Evolutionary conservation across 2,797 vertebrate species (phyloP).

Genomic region (Thripadectes ignobilis): DNA sequence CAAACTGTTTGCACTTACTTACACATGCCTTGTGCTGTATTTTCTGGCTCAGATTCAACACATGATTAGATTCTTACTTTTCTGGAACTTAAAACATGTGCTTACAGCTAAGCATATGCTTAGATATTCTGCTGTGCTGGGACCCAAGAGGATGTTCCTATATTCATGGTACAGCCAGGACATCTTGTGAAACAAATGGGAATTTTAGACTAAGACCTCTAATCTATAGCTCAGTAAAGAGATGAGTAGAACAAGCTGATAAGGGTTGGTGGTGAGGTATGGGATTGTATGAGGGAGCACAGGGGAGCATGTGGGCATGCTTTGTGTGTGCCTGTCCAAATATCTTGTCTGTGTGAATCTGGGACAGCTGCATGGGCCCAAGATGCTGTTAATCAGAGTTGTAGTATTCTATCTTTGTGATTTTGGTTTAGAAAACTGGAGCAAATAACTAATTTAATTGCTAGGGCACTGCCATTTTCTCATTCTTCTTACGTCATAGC

Average conservation of each 20-base stretch:
- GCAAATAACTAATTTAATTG: background rate
- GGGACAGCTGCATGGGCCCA: background rate
- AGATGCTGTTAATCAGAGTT: background rate
- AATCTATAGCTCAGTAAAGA: background rate
- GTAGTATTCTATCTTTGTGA: background rate
- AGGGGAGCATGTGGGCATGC: background rate
- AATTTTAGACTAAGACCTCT: slow-evolving; percentile 6
- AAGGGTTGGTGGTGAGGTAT: background rate
- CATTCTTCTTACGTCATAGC: background rate
- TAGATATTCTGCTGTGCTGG: slow-evolving; percentile 24
- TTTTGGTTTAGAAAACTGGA: background rate
- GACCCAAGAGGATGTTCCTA: slow-evolving; percentile 8
- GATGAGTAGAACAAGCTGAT: background rate
- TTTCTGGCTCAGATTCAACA: slow-evolving; percentile 54
- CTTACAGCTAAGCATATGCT: slow-evolving; percentile 62
- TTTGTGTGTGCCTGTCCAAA: background rate
- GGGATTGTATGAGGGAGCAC: background rate
- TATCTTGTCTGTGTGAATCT: background rate
- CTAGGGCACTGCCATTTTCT: background rate
- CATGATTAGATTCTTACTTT: slow-evolving; percentile 66
- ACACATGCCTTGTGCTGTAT: slow-evolving; percentile 62
- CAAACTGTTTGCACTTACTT: slow-evolving; percentile 62
- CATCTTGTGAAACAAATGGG: background rate
- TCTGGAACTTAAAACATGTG: slow-evolving; percentile 66
- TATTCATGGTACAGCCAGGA: slow-evolving; percentile 6